Percentiles rank a stretch among this genome's conserved stretches.
These are phyloP conservation scores for Rhyzopertha dominica DNA, from an alignment of 1,140 invertebrate species.

Conservation along the genomic window DNA sequence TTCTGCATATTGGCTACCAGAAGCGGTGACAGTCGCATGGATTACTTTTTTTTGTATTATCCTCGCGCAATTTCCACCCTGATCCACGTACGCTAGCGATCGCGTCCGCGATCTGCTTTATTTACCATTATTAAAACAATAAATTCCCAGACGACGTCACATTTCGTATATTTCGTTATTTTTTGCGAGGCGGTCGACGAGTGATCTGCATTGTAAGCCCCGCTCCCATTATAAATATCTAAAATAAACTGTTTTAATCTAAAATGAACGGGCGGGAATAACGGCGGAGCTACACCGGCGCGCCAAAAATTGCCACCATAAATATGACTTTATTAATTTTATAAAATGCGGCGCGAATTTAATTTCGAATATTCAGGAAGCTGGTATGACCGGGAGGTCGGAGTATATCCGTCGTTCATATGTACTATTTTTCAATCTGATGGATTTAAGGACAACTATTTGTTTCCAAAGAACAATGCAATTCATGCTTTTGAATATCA, in stretches of 20 bases:
- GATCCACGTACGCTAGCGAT: no score
- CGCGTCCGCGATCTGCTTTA: constrained; percentile 42
- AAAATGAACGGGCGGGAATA: constrained; percentile 41
- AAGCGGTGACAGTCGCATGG: no score
- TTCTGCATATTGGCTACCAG: no score
- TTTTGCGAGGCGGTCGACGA: constrained; percentile 36
- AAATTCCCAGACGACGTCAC: constrained; percentile 43
- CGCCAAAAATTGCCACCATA: constrained; percentile 44
- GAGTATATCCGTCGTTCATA: no score
- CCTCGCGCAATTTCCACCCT: no score
- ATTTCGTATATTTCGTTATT: constrained; percentile 44
- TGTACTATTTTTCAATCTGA: no score
- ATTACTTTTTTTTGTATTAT: no score
- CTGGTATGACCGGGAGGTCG: no score
- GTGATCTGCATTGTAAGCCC: constrained; percentile 45
- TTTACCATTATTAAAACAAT: constrained; percentile 48
- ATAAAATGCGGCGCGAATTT: constrained; percentile 40
- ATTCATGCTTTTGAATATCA: no score
- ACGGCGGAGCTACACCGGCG: constrained; percentile 32
- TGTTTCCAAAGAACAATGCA: no score
- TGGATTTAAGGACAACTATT: no score
- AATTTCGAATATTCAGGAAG: constrained; percentile 28
- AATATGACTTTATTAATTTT: constrained; percentile 45
- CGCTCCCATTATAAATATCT: constrained; percentile 45
- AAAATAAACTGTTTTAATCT: constrained; percentile 48